Conservation (phyloP, 2,113 vertebrate species). For the Aegotheles bennettii region DNA sequence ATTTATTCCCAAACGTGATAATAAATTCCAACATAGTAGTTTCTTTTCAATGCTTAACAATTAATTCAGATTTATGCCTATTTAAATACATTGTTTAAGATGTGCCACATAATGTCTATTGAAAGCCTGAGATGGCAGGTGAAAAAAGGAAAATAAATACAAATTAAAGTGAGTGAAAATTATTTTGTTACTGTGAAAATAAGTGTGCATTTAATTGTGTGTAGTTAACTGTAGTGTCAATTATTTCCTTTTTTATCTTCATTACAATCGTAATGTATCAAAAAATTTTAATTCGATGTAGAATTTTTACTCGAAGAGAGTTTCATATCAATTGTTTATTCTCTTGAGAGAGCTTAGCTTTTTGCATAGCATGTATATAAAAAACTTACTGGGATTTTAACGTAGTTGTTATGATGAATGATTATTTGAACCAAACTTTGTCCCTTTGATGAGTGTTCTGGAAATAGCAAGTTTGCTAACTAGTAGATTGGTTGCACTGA, state of each 20-base stretch:
- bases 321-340: neutral
- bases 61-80: neutral
- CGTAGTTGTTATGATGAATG: neutral
- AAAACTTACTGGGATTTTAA: neutral
- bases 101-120: neutral
- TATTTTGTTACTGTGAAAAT: neutral
- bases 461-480: neutral
- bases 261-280: neutral
- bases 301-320: neutral
- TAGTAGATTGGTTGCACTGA: neutral
- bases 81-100: neutral
- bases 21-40: neutral
- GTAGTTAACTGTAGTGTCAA: neutral
- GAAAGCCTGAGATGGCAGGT: neutral
- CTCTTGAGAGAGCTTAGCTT: neutral
- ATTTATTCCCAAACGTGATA: neutral
- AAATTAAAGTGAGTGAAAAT: neutral
- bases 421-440: neutral
- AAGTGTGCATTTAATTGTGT: neutral
- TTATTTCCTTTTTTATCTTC: neutral
- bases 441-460: neutral
- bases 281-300: neutral
- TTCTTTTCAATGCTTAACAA: neutral
- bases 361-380: accelerated
- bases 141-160: neutral